Evolutionary conservation across 2,113 vertebrate species (phyloP), one percentile per base, ranked within the genome.

Genomic region (Clinocottus analis): DNA sequence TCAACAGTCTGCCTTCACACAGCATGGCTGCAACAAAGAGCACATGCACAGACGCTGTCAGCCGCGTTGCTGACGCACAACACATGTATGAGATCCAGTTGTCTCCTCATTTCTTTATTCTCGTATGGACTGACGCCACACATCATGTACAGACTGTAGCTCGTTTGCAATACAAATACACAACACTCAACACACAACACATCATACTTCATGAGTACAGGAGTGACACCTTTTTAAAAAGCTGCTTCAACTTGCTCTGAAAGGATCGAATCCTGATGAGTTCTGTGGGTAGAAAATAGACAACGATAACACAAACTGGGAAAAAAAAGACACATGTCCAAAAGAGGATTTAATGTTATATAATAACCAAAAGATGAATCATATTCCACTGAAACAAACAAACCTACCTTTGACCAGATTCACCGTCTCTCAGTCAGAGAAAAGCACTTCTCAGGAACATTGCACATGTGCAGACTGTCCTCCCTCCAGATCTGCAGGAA

Each of bases 1-100:
- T 88, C 19, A 94, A 95, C 80, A 99, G 92, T 91, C 95, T 96
- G 23, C 95, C 95, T 93, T 99, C 98, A 0, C 96, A 98, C 83
- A 99, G 92, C 98, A 99, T 99, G 75, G 77, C 96, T 95, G 87
- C 13, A 89, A 80, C 39, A 87, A 53, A 73, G 23, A 64, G 56
- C 27, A 78, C 21, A 82, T 14, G 45, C 8, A 45, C 41, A 85
- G 39, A 27, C 21, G 17, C 23, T 23, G 51, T 60, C n/a, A 59
- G 29, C 4, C 0, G 0, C 63, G n/a, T 45, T 10, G 37, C 16
- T 12, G 25, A 39, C 33, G 37, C 25, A 45, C 53, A 67, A 14
- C 7, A 21, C 47, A 75, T 19, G 35, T 43, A n/a, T n/a, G n/a
- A n/a, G n/a, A n/a, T 55, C 25, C 17, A 72, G 21, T 14, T n/a